Base-by-base conservation (phyloP, 1,140 invertebrate genomes). In the Copidosoma floridanum region DNA sequence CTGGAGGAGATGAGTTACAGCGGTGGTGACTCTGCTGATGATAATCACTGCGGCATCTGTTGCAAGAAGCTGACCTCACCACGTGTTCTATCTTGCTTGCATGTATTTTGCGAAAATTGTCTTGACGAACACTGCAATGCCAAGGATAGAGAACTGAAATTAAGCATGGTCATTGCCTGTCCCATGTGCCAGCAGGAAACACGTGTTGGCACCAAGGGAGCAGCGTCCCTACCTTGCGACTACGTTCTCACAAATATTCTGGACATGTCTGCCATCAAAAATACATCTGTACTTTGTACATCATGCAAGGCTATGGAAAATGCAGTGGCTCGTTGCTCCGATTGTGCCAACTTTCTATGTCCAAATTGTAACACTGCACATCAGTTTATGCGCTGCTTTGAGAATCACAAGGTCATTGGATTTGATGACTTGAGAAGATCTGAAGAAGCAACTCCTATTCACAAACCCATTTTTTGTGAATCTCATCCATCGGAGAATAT, bases 331-430 rank as follows among this genome's bases (percentile, higher is more conserved):
- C 86, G 93, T 57, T 97, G 95, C 79, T 90, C 88, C 63, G 93
- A 95, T 74, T 97, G 94, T 79, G 92, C 93, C 66, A 95, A 94
- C 80, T 93, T 95, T 72, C 83, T 97, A 14, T 97, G 95, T 80
- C 86, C 88, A 20, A 93, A 94, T 74, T 98, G 95, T 80, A 92
- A 95, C 64, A 92, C 90, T 24, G 95, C 94, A 44, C 95, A 98
- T 79, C 89, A 94, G 74, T 91, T 89, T 67, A 97, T 97, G 94
- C 84, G 92, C 44, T 95, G 93, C 78, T 96, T 96, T 77, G 93
- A 96, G 77, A 93, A 91, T 68, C 94, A 97, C 68, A 84, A 91
- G 72, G 92, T 95, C 16, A 85, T 95, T 40, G 86, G 88, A 20
- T 91, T 95, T 74, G 92, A 95, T 70, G 90, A 94, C 60, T 83